Conservation (phyloP, 2,888 invertebrate species). For the Eretmocerus hayati region DNA sequence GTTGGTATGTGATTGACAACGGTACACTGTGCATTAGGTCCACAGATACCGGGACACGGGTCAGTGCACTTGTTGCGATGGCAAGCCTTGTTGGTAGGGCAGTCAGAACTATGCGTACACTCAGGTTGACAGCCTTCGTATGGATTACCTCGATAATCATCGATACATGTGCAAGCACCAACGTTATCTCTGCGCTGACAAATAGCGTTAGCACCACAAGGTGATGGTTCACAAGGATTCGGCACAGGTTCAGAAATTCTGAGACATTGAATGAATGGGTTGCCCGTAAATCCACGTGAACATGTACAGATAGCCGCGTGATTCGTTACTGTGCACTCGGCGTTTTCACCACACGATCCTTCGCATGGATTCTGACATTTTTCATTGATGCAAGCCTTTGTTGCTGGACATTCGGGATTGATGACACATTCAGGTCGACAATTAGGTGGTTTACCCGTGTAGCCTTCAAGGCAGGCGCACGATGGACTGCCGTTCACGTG, state of each 20-base stretch:
- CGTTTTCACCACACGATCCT: conserved; percentile 48
- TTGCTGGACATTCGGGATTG: conserved; percentile 47
- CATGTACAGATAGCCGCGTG: conserved; percentile 51
- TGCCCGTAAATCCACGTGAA: conserved; percentile 48
- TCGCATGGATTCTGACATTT: conserved; percentile 50
- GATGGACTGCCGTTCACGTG: conserved; percentile 60
- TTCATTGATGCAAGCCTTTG: conserved; percentile 49
- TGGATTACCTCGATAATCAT: conserved; percentile 44
- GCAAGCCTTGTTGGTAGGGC: conserved; percentile 75
- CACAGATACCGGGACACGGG: conserved; percentile 82
- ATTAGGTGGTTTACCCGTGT: conserved; percentile 67
- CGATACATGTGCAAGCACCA: conserved; percentile 40
- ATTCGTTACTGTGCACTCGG: conserved; percentile 49
- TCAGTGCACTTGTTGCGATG: conserved; percentile 76
- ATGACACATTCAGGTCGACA: conserved; percentile 44
- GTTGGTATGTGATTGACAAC: conserved; percentile 82
- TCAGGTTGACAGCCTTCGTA: conserved; percentile 72
- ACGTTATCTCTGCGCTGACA: conserved; percentile 63
- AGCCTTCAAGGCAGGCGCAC: conserved; percentile 70
- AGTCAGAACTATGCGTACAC: conserved; percentile 80
- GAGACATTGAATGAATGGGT: conserved; percentile 48
- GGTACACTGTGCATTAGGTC: conserved; percentile 72
- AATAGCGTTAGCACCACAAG: conserved; percentile 79
- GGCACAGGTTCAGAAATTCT: conserved; percentile 51
- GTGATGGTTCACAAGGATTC: conserved; percentile 78